These are phyloP conservation scores for Nettapus auritus DNA, from an alignment of 2,113 vertebrate species.

Conservation along the genomic window DNA sequence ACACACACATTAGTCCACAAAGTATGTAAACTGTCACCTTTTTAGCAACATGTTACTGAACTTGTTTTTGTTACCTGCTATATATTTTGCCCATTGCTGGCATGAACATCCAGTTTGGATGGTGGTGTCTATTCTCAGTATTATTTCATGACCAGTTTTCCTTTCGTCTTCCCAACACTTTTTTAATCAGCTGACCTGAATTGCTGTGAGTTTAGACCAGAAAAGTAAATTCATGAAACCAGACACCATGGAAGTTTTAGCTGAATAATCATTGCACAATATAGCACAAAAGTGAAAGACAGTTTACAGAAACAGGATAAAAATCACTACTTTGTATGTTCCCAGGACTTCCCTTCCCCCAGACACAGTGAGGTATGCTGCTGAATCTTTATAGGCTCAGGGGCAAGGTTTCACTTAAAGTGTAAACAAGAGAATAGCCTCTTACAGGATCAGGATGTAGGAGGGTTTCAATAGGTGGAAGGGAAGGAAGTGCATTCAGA, in stretches of 20 bases:
- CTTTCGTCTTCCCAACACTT: neutral
- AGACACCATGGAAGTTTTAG: neutral
- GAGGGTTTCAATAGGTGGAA: constrained; percentile 20
- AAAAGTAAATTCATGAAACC: neutral
- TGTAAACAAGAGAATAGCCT: constrained; percentile 22
- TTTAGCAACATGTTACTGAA: neutral
- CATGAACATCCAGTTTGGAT: neutral
- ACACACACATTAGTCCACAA: neutral
- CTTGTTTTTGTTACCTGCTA: neutral
- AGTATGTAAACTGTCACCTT: constrained; percentile 22
- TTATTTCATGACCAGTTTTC: neutral
- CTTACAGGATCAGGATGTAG: constrained; percentile 29
- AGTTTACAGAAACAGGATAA: neutral
- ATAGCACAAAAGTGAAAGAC: neutral
- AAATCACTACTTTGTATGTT: neutral
- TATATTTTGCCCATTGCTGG: neutral
- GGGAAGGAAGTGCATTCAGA: neutral
- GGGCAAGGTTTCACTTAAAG: constrained; percentile 6
- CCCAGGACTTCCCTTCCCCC: neutral
- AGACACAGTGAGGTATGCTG: neutral
- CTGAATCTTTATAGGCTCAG: neutral
- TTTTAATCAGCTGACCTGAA: neutral
- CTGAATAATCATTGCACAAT: neutral
- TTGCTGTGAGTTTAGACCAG: neutral
- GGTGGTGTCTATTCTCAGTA: neutral